phyloP scores from a whole-genome alignment of 2,888 invertebrate genomes.

The Eueremaeus valkanovi region DNA sequence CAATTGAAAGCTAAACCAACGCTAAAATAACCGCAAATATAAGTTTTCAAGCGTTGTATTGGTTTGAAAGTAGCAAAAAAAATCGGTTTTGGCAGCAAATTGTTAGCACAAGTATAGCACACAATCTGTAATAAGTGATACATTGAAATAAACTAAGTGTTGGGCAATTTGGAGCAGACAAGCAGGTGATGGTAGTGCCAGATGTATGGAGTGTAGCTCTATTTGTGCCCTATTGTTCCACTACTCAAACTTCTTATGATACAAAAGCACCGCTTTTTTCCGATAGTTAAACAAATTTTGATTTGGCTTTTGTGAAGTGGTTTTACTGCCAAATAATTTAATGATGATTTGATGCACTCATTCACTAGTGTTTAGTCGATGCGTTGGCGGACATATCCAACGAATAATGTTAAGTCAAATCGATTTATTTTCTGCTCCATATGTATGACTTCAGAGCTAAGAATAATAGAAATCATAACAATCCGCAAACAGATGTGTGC shows the following conservation, averaged over 20 bases:
- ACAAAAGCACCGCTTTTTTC: not conserved
- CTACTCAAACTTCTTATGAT: not conserved
- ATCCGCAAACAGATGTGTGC: no score
- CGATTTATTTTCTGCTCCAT: not conserved
- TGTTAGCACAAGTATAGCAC: not conserved
- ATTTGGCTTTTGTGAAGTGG: not conserved
- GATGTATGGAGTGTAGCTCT: not conserved
- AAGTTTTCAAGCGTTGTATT: not conserved
- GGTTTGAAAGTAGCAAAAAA: not conserved
- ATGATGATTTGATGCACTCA: not conserved
- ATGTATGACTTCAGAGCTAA: not conserved
- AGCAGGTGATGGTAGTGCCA: slow-evolving; percentile 17
- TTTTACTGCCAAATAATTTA: not conserved
- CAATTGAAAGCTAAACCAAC: not conserved
- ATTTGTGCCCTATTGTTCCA: slow-evolving; percentile 1
- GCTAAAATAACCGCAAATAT: not conserved
- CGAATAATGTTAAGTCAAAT: slow-evolving; percentile 7
- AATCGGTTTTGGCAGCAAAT: not conserved
- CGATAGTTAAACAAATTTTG: not conserved
- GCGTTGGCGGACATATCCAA: not conserved
- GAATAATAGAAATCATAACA: no score
- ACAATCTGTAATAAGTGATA: not conserved
- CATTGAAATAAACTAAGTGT: not conserved
- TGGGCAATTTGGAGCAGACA: not conserved
- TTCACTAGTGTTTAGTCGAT: no score